Evolutionary conservation across 2,888 invertebrate species (phyloP).

Genomic region (Euproctis similis): DNA sequence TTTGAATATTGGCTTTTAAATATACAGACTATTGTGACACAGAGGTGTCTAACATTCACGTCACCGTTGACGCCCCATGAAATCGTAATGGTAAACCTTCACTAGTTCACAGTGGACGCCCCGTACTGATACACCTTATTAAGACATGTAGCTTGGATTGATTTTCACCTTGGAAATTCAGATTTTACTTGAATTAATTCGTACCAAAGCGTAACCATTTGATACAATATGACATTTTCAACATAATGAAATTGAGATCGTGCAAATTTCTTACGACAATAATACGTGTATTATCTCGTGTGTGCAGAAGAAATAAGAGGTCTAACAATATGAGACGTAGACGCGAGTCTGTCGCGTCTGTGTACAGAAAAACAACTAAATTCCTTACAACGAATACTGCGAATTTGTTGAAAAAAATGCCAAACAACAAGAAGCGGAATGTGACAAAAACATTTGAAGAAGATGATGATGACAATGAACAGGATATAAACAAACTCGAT

Average conservation of each 20-base stretch:
- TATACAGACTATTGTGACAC: conserved; percentile 45
- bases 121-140: too few relatives aligned
- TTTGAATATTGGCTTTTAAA: conserved; percentile 31
- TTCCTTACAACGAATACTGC: conserved; percentile 54
- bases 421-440: conserved; percentile 42
- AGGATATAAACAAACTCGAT: conserved; percentile 23
- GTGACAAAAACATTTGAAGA: conserved; percentile 39
- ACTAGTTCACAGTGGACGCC: conserved; percentile 46
- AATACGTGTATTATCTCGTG: conserved; percentile 14
- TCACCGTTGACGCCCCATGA: conserved; percentile 54
- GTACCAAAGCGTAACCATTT: too few relatives aligned
- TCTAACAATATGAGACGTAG: conserved; percentile 42
- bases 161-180: too few relatives aligned
- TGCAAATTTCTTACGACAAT: too few relatives aligned
- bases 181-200: too few relatives aligned
- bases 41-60: conserved; percentile 53
- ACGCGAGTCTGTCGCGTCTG: conserved; percentile 59
- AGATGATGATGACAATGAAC: conserved; percentile 9
- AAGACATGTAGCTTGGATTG: too few relatives aligned
- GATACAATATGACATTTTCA: too few relatives aligned
- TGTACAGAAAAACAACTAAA: conserved; percentile 62
- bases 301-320: conserved; percentile 30
- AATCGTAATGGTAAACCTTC: conserved; percentile 50
- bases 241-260: too few relatives aligned
- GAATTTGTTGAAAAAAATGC: conserved; percentile 51